Evolutionary conservation across 2,113 vertebrate genomes (phyloP).

Genomic region (Engraulis encrasicolus): DNA sequence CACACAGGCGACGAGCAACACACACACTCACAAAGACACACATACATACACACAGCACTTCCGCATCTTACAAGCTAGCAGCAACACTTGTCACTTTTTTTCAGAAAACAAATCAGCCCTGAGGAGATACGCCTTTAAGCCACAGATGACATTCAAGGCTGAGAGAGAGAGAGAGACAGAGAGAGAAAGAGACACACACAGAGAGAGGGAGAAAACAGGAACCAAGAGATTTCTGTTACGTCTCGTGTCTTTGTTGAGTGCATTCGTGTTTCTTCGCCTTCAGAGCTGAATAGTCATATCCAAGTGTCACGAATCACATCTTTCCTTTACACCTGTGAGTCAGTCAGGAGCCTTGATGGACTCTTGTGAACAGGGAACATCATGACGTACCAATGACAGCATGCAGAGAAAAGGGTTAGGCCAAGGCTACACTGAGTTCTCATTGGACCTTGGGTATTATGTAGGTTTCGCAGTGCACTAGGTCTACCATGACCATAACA

Average conservation of each 20-base stretch:
- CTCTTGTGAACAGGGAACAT: not conserved
- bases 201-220: not conserved
- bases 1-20: not conserved
- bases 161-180: not conserved
- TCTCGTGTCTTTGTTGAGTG: not conserved
- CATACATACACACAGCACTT: slow-evolving; percentile 3
- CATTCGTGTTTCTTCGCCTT: not conserved
- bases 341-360: not conserved
- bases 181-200: not conserved
- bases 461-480: not conserved
- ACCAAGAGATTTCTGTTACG: not conserved
- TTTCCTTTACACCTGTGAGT: too few species aligned
- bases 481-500: not conserved
- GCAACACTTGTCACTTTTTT: slow-evolving; percentile 9
- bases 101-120: not conserved
- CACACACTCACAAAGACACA: not conserved
- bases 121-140: not conserved
- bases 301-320: too few species aligned
- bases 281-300: not conserved
- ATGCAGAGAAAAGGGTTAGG: not conserved
- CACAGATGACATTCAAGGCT: not conserved
- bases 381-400: not conserved
- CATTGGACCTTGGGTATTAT: not conserved
- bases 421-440: not conserved
- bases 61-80: slow-evolving; percentile 3